Evolutionary conservation across 2,113 vertebrate genomes (phyloP), one percentile per base, ranked within the genome.

Genomic region (Ginglymostoma cirratum): DNA sequence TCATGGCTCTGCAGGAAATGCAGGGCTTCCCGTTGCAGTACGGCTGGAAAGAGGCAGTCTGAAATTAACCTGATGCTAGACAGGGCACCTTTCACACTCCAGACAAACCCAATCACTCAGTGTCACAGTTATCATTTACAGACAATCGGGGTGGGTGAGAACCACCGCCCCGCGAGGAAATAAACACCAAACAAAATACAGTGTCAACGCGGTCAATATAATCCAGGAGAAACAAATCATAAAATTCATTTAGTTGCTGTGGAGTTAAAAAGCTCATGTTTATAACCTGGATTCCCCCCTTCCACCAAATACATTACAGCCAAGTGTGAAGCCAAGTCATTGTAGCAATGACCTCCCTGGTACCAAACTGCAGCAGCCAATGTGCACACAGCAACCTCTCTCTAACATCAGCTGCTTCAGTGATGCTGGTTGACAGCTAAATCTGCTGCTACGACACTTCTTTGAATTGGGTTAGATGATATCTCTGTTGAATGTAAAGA

Each of bases 21-120:
- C 98, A 98, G 0, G 98, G 97, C 96, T 97, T 98, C 55, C 96
- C 97, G 19, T 97, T 98, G 86, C 38, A 96, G 76, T 97, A 98
- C 0, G 97, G 97, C 98, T 98, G 96, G 52, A 96, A 76, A 30
- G 67, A 92, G 70, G 76, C 30, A 42, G 2, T 38, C 5, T 12
- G 17, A n/a, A 7, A 17, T 78, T 45, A 70, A 30, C 12, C 30
- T 1, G 70, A 78, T 30, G 65, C 38, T n/a, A 27, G 17, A 10
- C 45, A 21, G 85, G 42, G 15, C 80, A 19, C 17, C 38, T 52
- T 86, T 55, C 30, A 80, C 12, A 65, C 10, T 30, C 86, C 55
- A 55, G 48, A 30, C 45, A 83, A 55, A 61, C 86, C 7, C 27
- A 17, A 90, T 0, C 1, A 48, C 66, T 5, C 96, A 66, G 17